Base-by-base conservation (phyloP, 2,888 invertebrate species). In the Perithous albicinctus region DNA sequence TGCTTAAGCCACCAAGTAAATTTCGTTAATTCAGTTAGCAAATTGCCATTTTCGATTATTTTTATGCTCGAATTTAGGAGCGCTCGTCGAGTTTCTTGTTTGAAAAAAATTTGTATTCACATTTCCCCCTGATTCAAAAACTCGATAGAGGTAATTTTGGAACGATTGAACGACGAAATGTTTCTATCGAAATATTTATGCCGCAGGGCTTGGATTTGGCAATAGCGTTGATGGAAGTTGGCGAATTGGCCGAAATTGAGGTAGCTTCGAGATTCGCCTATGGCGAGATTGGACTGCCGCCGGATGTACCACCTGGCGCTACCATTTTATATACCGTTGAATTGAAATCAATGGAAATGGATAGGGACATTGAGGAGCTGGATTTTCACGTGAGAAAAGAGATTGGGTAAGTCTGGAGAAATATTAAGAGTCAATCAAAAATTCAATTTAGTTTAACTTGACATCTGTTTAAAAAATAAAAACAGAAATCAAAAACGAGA, bases 181-280 rank as follows among this genome's bases (percentile, higher is more conserved):
- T n/a, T n/a, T n/a, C n/a, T n/a, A n/a, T 61, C 10, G 6, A n/a
- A 29, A 46, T 48, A 29, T 7, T 7, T 43, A 41, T 66, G 3
- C 75, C 69, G 74, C 95, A 97, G 95, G 98, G 98, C 7, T 90
- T 98, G 88, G 98, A 98, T 92, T 94, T 98, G 93, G 96, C 96
- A 18, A 92, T 98, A 84, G 96, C 97, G 26, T 93, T 98, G 86
- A 98, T 98, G 98, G 95, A 96, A 90, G 94, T 95, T 88, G 96
- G 96, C 0, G 98, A 99, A 93, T 94, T 94, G 86, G 96, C 97
- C 77, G 94, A 96, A 85, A 92, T 98, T 61, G 94, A 95, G 90
- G 94, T 98, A 69, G 95, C 95, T 82, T 94, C 97, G 2, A 94
- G 98, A 86, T 97, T 98, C 93, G 98, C 96, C 1, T 99, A 96